Percentiles rank a stretch among this genome's conserved stretches.
Conservation (phyloP, 2,888 invertebrate genomes). For the Serrognathus titanus region DNA sequence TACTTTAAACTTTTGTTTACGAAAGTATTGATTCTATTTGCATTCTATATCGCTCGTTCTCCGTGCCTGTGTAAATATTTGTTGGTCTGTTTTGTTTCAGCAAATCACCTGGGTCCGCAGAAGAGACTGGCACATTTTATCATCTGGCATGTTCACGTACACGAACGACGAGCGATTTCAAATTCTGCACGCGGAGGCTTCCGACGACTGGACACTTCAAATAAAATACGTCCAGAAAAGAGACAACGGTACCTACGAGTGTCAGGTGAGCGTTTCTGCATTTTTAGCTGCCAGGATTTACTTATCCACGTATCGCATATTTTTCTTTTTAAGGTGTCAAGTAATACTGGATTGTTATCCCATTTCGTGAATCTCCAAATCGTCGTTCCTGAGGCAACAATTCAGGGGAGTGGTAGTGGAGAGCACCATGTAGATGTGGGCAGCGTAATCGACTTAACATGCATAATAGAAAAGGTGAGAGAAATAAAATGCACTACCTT, state of each 20-base stretch:
- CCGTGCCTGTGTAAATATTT: constrained; percentile 7
- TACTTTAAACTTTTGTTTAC: too few relatives aligned
- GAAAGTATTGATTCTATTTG: too few relatives aligned
- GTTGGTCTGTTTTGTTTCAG: constrained; percentile 46
- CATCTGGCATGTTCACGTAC: constrained; percentile 85
- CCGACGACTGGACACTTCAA: constrained; percentile 91
- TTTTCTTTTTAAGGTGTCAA: constrained; percentile 68
- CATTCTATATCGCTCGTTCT: too few relatives aligned
- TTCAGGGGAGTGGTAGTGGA: constrained; percentile 70
- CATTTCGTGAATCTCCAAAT: constrained; percentile 86
- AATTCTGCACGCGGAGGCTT: constrained; percentile 78
- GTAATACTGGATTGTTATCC: constrained; percentile 76
- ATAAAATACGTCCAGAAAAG: constrained; percentile 91
- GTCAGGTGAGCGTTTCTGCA: constrained; percentile 65
- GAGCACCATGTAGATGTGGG: constrained; percentile 89
- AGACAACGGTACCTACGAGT: constrained; percentile 91
- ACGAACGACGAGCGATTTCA: constrained; percentile 85
- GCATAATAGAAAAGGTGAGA: constrained; percentile 87
- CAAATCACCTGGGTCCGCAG: constrained; percentile 91
- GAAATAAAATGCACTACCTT: background rate
- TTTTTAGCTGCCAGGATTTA: background rate
- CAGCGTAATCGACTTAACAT: constrained; percentile 84
- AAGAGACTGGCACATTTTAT: constrained; percentile 90
- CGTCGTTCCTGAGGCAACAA: constrained; percentile 86
- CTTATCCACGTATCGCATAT: background rate